phyloP scores from a whole-genome alignment of 2,797 vertebrate species.

The Uromys caudimaculatus region DNA sequence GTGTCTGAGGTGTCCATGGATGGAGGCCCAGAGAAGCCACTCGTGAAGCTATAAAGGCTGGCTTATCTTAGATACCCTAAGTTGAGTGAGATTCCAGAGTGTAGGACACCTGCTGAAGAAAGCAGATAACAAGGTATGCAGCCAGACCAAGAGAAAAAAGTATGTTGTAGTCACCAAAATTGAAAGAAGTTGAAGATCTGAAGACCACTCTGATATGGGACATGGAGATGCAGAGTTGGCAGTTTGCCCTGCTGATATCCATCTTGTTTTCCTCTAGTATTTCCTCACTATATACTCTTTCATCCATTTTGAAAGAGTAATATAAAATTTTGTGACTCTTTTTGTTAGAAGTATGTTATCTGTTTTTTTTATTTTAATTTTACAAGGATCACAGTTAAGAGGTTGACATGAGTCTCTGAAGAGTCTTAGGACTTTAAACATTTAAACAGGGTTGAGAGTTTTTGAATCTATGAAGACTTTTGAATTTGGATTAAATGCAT shows the following conservation, averaged over 20 bases:
- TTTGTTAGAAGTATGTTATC: background rate
- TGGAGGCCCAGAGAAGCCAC: background rate
- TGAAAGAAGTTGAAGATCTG: background rate
- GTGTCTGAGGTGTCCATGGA: background rate
- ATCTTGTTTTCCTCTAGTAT: background rate
- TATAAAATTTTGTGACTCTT: background rate
- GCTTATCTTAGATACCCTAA: background rate
- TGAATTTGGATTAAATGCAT: background rate
- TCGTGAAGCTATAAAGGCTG: background rate
- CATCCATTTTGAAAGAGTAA: background rate
- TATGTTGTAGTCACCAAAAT: background rate
- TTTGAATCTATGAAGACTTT: background rate
- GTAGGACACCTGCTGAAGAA: background rate
- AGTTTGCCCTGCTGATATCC: background rate
- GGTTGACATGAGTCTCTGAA: background rate
- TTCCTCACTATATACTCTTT: background rate
- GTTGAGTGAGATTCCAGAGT: too few species aligned
- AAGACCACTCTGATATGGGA: background rate
- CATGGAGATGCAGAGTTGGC: background rate
- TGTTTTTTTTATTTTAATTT: background rate
- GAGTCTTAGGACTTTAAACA: background rate
- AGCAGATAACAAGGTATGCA: background rate
- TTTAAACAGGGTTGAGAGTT: background rate
- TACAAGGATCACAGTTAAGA: background rate
- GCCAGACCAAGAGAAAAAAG: background rate